Evolutionary conservation across 2,888 invertebrate species (phyloP).

Genomic region (Ornithoptera alexandrae): DNA sequence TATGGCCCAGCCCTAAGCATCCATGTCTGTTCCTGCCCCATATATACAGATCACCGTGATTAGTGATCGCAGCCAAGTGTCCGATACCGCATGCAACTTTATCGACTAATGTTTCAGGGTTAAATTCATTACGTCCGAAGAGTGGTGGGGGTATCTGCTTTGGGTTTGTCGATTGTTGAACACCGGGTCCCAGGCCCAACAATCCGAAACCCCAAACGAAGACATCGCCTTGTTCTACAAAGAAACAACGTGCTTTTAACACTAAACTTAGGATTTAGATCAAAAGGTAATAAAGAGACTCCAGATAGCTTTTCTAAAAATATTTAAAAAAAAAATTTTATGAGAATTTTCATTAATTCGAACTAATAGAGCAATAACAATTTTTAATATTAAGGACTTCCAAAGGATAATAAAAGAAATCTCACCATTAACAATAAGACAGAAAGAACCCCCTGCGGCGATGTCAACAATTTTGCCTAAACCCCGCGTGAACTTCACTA

Average conservation of each 20-base stretch:
- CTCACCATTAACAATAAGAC: slow-evolving; percentile 89
- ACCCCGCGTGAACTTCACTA: slow-evolving; percentile 80
- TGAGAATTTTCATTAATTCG: background rate
- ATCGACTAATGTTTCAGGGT: slow-evolving; percentile 83
- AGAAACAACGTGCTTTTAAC: slow-evolving; percentile 24
- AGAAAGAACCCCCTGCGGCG: slow-evolving; percentile 92
- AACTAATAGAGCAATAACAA: too few species aligned
- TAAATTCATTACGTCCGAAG: slow-evolving; percentile 92
- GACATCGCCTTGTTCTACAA: slow-evolving; percentile 88
- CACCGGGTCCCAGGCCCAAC: slow-evolving; percentile 92
- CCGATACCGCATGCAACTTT: slow-evolving; percentile 86
- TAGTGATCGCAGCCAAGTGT: slow-evolving; percentile 89
- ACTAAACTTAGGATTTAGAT: background rate
- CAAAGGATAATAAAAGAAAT: background rate
- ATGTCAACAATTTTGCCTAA: slow-evolving; percentile 89
- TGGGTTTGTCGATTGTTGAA: slow-evolving; percentile 83
- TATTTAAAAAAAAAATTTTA: too few species aligned
- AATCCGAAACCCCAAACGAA: slow-evolving; percentile 97
- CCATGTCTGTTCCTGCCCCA: slow-evolving; percentile 95
- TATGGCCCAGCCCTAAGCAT: slow-evolving; percentile 90
- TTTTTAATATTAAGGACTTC: background rate
- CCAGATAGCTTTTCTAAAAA: too few species aligned
- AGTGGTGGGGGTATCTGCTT: slow-evolving; percentile 87
- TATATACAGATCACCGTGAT: slow-evolving; percentile 89
- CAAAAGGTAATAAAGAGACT: too few species aligned